Evolutionary conservation across 2,113 vertebrate species (phyloP).

Genomic region (Phrynosoma platyrhinos): DNA sequence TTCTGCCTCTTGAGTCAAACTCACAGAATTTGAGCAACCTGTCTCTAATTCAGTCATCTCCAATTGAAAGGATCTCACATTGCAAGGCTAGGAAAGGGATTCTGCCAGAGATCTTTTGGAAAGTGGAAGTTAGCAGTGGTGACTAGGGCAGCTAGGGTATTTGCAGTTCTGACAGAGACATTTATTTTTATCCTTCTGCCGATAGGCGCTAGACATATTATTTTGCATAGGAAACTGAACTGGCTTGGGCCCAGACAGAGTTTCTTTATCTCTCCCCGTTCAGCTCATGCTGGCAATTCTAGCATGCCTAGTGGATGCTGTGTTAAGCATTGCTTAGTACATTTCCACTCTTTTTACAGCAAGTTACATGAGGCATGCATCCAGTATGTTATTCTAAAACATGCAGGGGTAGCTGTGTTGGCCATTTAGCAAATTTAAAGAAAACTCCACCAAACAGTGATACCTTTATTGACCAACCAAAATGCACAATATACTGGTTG

Average conservation of each 20-base stretch:
- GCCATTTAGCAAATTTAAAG: too few relatives aligned
- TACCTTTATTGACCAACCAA: too few relatives aligned
- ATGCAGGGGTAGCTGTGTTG: too few relatives aligned
- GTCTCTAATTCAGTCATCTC: neutral
- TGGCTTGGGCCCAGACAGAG: neutral
- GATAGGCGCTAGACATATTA: neutral
- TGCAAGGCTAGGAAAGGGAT: neutral
- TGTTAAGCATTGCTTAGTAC: neutral
- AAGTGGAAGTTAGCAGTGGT: neutral
- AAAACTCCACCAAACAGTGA: too few relatives aligned
- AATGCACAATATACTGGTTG: too few relatives aligned
- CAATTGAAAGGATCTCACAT: neutral
- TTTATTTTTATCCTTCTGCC: constrained; percentile 13
- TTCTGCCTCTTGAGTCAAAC: neutral
- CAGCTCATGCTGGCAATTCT: neutral
- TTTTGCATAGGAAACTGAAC: constrained; percentile 5
- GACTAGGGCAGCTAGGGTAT: neutral
- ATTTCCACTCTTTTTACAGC: neutral
- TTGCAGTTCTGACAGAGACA: neutral
- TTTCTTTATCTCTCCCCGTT: neutral
- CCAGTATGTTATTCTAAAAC: neutral
- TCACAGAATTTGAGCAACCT: neutral
- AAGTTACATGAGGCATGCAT: neutral
- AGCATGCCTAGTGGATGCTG: neutral
- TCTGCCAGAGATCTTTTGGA: neutral